These are phyloP conservation scores for Smittia aterrima DNA, from an alignment of 2,888 invertebrate genomes.

Conservation along the genomic window DNA sequence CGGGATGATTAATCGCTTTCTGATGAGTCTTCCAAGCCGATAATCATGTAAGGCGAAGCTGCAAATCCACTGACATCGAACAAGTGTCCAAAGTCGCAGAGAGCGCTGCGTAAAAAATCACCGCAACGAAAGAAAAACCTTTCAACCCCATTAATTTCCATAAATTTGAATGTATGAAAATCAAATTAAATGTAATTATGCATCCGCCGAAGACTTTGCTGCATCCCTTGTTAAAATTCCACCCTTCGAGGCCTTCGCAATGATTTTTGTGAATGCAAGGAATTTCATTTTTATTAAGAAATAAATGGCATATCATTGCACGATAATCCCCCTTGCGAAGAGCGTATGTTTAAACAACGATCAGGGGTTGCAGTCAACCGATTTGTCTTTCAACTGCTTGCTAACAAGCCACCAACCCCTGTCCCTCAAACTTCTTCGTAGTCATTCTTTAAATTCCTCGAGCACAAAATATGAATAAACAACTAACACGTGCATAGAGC, in stretches of 20 bases:
- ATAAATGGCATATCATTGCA: constrained; percentile 41
- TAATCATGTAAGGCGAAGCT: not conserved
- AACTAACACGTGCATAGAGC: constrained; percentile 37
- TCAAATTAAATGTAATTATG: constrained; percentile 41
- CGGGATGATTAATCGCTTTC: constrained; percentile 31
- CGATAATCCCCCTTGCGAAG: constrained; percentile 30
- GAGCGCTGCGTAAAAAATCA: constrained; percentile 11
- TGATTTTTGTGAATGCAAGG: constrained; percentile 36
- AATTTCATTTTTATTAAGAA: constrained; percentile 39
- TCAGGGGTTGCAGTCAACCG: not conserved
- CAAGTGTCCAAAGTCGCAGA: constrained; percentile 38
- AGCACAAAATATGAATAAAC: constrained; percentile 41
- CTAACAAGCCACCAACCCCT: constrained; percentile 33
- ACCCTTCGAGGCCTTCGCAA: constrained; percentile 24
- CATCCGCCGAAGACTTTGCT: constrained; percentile 18
- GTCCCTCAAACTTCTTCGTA: not conserved
- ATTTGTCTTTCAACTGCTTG: not conserved
- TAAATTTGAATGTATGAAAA: constrained; percentile 36
- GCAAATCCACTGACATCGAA: constrained; percentile 14
- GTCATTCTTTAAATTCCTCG: constrained; percentile 24
- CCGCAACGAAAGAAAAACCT: constrained; percentile 38
- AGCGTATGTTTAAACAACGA: constrained; percentile 15
- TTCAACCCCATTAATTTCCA: constrained; percentile 41
- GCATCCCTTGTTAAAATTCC: constrained; percentile 34
- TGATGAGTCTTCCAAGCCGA: constrained; percentile 21